Evolutionary conservation across 2,113 vertebrate genomes (phyloP), one percentile per base, ranked within the genome.

Genomic region (Caloenas nicobarica): DNA sequence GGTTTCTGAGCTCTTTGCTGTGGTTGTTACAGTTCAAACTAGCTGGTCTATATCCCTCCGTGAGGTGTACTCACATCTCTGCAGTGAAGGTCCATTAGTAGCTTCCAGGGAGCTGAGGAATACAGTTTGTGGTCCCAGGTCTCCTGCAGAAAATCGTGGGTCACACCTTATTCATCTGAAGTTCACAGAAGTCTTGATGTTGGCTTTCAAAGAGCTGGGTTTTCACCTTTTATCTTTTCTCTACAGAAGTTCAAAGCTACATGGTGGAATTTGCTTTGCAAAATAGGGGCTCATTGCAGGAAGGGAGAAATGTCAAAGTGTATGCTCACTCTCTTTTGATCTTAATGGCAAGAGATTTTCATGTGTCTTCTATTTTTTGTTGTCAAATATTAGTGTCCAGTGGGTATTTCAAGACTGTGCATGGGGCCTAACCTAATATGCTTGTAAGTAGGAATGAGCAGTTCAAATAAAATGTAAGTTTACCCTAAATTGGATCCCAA

Each of bases 251-350:
- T 93, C 81, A 83, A 54, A 94, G 79, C 71, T 81, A 62, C 68
- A 62, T 4, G 10, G 68, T 96, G 93, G 89, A 96, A 95, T 96
- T 97, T 96, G 94, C 90, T 94, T 89, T 96, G 95, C 82, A 73
- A 60, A 91, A 12, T 7, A 78, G 53, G 71, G 54, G 54, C 81
- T 94, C 58, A 40, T 61, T 77, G 81, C 74, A 96, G 88, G 89
- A 56, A 64, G 83, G 81, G 46, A 90, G 88, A 93, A 96, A 96
- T 96, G 90, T 96, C 93, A 96, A 29, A 88, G 90, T 73, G 70
- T 82, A 31, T 57, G 21, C 51, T 94, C 4, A 1, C n/a, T 78
- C 57, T 74, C 71, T 68, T 91, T 70, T 95, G 86, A 96, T 97
- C 86, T 89, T 91, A 91, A 94, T 81, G 81, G 82, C 85, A 95